Evolutionary conservation across 2,797 vertebrate genomes (phyloP).

Genomic region (Hemitrygon akajei): DNA sequence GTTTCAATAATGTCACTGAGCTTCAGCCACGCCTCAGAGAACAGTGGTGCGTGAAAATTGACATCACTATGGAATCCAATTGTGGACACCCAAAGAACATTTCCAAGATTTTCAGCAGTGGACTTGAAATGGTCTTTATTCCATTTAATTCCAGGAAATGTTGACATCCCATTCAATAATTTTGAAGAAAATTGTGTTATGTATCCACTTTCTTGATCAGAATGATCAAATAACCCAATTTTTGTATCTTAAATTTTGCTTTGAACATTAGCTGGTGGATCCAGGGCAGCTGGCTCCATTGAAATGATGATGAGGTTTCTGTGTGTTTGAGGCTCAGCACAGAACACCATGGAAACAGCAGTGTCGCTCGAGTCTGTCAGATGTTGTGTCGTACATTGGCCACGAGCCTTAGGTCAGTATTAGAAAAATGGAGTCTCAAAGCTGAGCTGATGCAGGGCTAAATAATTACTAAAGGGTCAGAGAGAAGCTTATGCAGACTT

Average conservation of each 20-base stretch:
- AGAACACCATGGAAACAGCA: background rate
- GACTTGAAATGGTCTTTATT: no score
- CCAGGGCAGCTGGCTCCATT: background rate
- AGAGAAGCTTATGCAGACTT: background rate
- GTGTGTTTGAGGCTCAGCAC: background rate
- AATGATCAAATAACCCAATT: no score
- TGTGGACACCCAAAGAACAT: no score
- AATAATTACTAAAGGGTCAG: background rate
- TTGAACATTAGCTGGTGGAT: background rate
- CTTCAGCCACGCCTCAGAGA: no score
- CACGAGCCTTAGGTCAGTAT: background rate
- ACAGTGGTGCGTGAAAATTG: no score
- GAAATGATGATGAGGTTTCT: background rate
- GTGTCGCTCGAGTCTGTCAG: background rate
- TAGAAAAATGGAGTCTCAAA: background rate
- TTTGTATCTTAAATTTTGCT: background rate
- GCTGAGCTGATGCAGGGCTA: background rate
- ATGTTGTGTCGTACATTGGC: background rate
- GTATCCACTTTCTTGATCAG: no score
- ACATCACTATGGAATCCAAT: no score
- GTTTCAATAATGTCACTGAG: no score
- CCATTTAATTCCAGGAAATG: no score
- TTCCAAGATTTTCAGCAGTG: no score
- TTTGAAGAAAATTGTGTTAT: no score
- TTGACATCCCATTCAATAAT: no score